These are phyloP conservation scores for Cyprinodon brontotheroides DNA, from an alignment of 2,113 vertebrate species.

Conservation along the genomic window DNA sequence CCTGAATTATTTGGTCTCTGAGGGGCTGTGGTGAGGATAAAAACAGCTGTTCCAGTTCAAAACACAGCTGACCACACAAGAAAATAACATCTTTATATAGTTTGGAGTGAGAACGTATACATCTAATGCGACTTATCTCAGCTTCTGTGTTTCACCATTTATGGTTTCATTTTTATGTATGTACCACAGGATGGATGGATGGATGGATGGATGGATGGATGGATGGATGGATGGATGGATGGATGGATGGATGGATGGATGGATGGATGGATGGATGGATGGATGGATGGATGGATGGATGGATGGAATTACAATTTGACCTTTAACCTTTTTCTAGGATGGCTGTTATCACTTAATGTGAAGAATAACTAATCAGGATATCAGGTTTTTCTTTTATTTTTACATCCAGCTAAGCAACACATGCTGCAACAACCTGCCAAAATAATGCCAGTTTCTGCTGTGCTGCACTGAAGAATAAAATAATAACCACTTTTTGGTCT, in stretches of 20 bases:
- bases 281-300: neutral
- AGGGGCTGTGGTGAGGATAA: conserved; percentile 4
- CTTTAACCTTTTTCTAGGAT: neutral
- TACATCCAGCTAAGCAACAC: neutral
- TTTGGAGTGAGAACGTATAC: too few species aligned
- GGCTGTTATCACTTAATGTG: neutral
- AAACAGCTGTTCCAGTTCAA: conserved; percentile 4
- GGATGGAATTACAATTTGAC: neutral
- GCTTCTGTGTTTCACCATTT: neutral
- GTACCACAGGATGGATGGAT: too few species aligned
- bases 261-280: too few species aligned
- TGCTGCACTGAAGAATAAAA: conserved; percentile 41
- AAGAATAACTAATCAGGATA: neutral
- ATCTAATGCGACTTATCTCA: too few species aligned
- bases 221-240: too few species aligned
- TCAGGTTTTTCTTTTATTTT: neutral
- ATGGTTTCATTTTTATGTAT: neutral
- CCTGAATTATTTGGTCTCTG: conserved; percentile 23
- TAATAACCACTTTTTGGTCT: conserved; percentile 11
- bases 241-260: neutral
- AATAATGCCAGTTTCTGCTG: conserved; percentile 22
- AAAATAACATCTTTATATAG: neutral
- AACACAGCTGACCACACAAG: neutral
- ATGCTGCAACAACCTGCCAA: conserved; percentile 1
- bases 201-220: too few species aligned